phyloP scores from a whole-genome alignment of 1,140 invertebrate genomes.

The Papilio aristodemus region DNA sequence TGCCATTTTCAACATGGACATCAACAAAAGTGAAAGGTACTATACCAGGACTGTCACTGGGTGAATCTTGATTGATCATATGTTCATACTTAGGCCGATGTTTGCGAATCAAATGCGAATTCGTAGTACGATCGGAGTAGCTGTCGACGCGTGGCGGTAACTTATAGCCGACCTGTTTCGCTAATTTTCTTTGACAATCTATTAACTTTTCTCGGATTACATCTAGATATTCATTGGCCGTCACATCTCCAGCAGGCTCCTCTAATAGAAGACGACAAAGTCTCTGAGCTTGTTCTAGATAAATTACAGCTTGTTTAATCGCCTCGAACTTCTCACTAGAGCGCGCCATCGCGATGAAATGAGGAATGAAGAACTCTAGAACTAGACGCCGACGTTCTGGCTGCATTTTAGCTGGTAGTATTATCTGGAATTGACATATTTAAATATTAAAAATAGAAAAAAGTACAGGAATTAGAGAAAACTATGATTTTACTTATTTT shows the following conservation, averaged over 20 bases:
- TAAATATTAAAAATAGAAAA: background rate
- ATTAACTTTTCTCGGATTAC: slow-evolving; percentile 74
- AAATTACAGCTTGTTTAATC: slow-evolving; percentile 82
- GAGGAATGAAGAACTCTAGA: slow-evolving; percentile 85
- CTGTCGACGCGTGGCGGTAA: slow-evolving; percentile 57
- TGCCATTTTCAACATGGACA: slow-evolving; percentile 52
- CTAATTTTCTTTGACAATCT: slow-evolving; percentile 69
- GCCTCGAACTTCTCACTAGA: slow-evolving; percentile 82
- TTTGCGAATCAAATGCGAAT: slow-evolving; percentile 51
- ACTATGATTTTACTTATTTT: background rate
- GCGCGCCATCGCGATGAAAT: slow-evolving; percentile 85
- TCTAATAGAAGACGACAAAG: slow-evolving; percentile 84
- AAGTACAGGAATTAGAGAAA: background rate
- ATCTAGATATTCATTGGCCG: slow-evolving; percentile 77
- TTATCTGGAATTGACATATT: slow-evolving; percentile 60
- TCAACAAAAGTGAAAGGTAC: slow-evolving; percentile 66
- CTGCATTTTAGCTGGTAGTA: slow-evolving; percentile 75
- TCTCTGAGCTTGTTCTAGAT: slow-evolving; percentile 85
- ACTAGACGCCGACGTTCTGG: slow-evolving; percentile 80
- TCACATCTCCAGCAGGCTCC: slow-evolving; percentile 71
- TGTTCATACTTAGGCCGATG: slow-evolving; percentile 61
- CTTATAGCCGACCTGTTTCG: slow-evolving; percentile 63
- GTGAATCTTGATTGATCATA: slow-evolving; percentile 61
- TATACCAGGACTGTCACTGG: slow-evolving; percentile 51
- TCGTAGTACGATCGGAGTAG: slow-evolving; percentile 43